phyloP scores from a whole-genome alignment of 2,888 invertebrate genomes.

The Patella depressa region DNA sequence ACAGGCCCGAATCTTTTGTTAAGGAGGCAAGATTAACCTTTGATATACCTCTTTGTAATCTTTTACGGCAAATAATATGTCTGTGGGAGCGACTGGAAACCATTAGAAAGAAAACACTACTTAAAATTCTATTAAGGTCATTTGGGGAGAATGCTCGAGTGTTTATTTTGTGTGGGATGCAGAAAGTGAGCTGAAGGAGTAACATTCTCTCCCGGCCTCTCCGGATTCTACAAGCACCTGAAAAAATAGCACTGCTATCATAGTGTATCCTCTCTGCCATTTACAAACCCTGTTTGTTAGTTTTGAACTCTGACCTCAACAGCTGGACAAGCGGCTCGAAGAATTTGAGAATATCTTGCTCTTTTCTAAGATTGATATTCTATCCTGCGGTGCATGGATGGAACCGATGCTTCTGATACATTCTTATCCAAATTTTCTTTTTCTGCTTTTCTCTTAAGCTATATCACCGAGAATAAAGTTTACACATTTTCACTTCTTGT shows the following conservation, averaged over 20 bases:
- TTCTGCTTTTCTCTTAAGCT: too few species aligned
- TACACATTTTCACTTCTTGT: too few species aligned
- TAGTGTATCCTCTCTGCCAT: conserved; percentile 17
- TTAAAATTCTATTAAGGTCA: conserved; percentile 13
- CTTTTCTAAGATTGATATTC: neutral
- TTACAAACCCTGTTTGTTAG: conserved; percentile 18
- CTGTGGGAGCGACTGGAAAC: conserved; percentile 9
- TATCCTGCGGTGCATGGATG: neutral
- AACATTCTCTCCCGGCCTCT: conserved; percentile 7
- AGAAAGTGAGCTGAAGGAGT: conserved; percentile 10
- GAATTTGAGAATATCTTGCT: conserved; percentile 1
- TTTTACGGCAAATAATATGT: conserved; percentile 11
- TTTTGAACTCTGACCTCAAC: conserved; percentile 15
- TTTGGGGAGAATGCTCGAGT: conserved; percentile 5
- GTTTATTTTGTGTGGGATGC: conserved; percentile 7
- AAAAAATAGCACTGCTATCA: conserved; percentile 17
- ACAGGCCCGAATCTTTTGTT: conserved; percentile 6
- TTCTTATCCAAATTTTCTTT: too few species aligned
- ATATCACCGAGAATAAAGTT: too few species aligned
- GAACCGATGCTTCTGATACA: too few species aligned
- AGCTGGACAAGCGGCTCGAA: conserved; percentile 16
- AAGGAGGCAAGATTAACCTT: conserved; percentile 12
- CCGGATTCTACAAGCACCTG: conserved; percentile 14
- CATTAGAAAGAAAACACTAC: conserved; percentile 11
- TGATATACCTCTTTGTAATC: conserved; percentile 13